phyloP scores from a whole-genome alignment of 2,888 invertebrate species.

The Drepana falcataria region DNA sequence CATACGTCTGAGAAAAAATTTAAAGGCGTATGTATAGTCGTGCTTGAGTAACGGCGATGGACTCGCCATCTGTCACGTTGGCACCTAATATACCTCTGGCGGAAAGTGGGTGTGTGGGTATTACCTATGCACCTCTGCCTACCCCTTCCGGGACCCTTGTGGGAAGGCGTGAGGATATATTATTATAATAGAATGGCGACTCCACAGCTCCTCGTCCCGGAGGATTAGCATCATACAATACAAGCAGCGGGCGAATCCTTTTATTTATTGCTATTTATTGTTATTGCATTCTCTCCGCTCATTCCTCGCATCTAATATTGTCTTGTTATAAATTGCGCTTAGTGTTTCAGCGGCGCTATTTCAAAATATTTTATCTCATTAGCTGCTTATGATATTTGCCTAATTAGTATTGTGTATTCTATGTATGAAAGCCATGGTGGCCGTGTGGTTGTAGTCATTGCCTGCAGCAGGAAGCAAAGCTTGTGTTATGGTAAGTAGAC shows the following conservation, averaged over 20 bases:
- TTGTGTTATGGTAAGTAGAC: no score
- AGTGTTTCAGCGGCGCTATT: slow-evolving; percentile 53
- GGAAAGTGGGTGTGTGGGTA: no score
- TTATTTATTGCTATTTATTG: slow-evolving; percentile 80
- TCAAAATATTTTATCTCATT: slow-evolving; percentile 59
- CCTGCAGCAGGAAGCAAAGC: no score
- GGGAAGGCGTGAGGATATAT: neutral
- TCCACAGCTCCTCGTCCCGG: slow-evolving; percentile 38
- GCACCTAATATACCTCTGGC: no score
- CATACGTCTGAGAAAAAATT: no score
- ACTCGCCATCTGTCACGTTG: no score
- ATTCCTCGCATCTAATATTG: slow-evolving; percentile 75
- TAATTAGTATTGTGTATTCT: slow-evolving; percentile 54
- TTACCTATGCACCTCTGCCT: no score
- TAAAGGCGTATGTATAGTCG: no score
- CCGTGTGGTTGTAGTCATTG: no score
- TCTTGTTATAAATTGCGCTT: slow-evolving; percentile 73
- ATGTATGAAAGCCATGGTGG: slow-evolving; percentile 18
- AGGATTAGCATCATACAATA: slow-evolving; percentile 79
- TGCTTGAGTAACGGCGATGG: no score
- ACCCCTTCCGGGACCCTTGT: no score
- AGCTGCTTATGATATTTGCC: slow-evolving; percentile 7
- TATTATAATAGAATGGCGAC: slow-evolving; percentile 19
- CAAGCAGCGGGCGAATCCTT: slow-evolving; percentile 79
- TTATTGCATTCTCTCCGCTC: slow-evolving; percentile 75